A percentile compares a stretch with the other conserved stretches of the same genome.
Conservation (phyloP, 2,797 vertebrate genomes). For the Erpetoichthys calabaricus region DNA sequence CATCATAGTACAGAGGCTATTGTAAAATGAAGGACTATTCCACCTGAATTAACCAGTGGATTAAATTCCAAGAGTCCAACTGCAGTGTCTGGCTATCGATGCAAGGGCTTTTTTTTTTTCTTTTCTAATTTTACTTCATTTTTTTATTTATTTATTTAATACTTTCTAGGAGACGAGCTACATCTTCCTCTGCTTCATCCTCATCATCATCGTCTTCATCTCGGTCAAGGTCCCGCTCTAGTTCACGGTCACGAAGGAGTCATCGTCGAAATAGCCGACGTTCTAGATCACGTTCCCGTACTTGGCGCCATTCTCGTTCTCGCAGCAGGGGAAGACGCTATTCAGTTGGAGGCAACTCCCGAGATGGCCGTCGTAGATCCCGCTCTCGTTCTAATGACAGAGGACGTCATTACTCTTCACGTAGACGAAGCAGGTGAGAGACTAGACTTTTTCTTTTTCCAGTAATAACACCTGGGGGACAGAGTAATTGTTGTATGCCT, state of each 20-base stretch:
- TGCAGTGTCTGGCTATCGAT: too few species aligned
- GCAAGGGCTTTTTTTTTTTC: neutral
- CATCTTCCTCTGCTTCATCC: conserved; percentile 57
- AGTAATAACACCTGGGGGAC: neutral
- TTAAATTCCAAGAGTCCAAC: too few species aligned
- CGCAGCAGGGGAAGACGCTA: conserved; percentile 32
- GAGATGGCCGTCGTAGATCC: conserved; percentile 43
- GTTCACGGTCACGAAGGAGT: conserved; percentile 45
- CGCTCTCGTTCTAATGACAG: conserved; percentile 54
- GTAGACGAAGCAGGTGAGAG: conserved; percentile 60
- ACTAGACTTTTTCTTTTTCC: too few species aligned
- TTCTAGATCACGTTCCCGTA: conserved; percentile 45
- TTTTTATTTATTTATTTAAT: conserved; percentile 15
- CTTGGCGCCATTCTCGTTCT: conserved; percentile 41
- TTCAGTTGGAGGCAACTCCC: conserved; percentile 29
- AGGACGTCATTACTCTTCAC: conserved; percentile 46
- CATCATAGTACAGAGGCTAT: too few species aligned
- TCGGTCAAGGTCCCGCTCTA: conserved; percentile 62
- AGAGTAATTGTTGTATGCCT: neutral
- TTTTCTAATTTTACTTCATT: neutral
- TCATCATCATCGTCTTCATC: conserved; percentile 55
- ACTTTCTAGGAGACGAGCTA: conserved; percentile 59
- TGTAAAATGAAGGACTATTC: too few species aligned
- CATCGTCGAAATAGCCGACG: conserved; percentile 50
- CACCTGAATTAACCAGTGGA: too few species aligned